phyloP scores from a whole-genome alignment of 2,113 vertebrate genomes.

The Gymnocephalus cernua region DNA sequence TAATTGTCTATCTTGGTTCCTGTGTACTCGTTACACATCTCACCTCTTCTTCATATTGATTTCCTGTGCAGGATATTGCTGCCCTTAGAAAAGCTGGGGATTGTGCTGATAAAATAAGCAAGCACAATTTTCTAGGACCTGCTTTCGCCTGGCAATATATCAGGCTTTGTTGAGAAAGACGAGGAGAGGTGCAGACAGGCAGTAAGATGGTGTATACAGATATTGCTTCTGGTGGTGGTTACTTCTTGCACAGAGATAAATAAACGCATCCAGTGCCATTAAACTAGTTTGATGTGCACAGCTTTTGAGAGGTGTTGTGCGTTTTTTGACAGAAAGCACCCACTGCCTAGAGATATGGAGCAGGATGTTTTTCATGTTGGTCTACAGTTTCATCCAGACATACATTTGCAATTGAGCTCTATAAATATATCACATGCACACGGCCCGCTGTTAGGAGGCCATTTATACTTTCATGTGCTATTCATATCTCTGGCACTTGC shows the following conservation, averaged over 20 bases:
- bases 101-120: slow-evolving; percentile 60
- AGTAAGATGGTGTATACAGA: slow-evolving; percentile 34
- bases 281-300: slow-evolving; percentile 13
- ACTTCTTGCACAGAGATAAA: slow-evolving; percentile 49
- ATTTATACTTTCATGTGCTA: slow-evolving; percentile 76
- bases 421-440: slow-evolving; percentile 73
- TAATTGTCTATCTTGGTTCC: slow-evolving; percentile 37
- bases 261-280: slow-evolving; percentile 4
- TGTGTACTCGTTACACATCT: slow-evolving; percentile 13
- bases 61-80: slow-evolving; percentile 77
- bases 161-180: slow-evolving; percentile 35
- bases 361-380: slow-evolving; percentile 57
- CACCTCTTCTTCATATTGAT: slow-evolving; percentile 54
- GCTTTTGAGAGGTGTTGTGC: slow-evolving; percentile 19
- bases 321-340: slow-evolving; percentile 31
- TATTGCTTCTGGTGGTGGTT: slow-evolving; percentile 17
- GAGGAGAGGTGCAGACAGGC: background rate
- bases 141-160: slow-evolving; percentile 17
- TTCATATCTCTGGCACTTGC: slow-evolving; percentile 76
- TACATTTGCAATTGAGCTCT: slow-evolving; percentile 54
- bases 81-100: slow-evolving; percentile 10
- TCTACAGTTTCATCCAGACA: slow-evolving; percentile 52
- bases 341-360: slow-evolving; percentile 15
- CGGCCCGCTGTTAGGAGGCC: slow-evolving; percentile 59
- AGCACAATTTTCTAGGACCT: slow-evolving; percentile 44